A percentile compares a stretch with the other conserved stretches of the same genome.
These are phyloP conservation scores for Potamarius usumacintae DNA, from an alignment of 2,113 vertebrate genomes.

Conservation along the genomic window DNA sequence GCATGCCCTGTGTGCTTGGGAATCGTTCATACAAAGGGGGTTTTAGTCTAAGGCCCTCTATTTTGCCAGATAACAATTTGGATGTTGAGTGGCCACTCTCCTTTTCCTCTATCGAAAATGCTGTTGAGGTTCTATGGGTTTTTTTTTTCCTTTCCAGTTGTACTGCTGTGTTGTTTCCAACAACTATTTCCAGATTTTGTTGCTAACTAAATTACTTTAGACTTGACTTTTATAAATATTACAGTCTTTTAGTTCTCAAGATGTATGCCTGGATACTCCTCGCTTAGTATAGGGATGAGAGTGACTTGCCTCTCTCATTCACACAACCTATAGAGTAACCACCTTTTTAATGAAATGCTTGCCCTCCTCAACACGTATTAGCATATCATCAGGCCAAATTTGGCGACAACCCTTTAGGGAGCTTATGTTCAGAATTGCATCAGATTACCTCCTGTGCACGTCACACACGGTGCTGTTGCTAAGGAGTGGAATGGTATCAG, in stretches of 20 bases:
- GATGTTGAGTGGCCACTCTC: background rate
- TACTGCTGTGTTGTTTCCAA: background rate
- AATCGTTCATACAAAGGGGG: background rate
- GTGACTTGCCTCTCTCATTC: background rate
- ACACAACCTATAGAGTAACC: background rate
- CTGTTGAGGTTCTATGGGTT: background rate
- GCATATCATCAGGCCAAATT: background rate
- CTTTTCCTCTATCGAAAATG: background rate
- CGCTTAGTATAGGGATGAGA: background rate
- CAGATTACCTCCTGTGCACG: background rate
- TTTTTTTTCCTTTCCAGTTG: background rate
- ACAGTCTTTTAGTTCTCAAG: background rate
- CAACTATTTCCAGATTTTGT: background rate
- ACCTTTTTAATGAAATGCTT: background rate
- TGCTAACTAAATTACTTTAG: background rate
- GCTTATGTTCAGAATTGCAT: background rate
- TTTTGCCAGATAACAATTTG: background rate
- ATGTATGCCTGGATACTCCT: background rate
- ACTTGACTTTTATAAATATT: no score
- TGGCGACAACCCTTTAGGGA: background rate
- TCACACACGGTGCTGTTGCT: background rate
- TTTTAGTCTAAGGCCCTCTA: background rate
- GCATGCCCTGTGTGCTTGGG: background rate
- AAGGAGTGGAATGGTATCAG: background rate
- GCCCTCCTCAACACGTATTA: background rate